A percentile compares a stretch with the other conserved stretches of the same genome.
Conservation (phyloP, 2,888 invertebrate species). For the Cepaea hortensis region DNA sequence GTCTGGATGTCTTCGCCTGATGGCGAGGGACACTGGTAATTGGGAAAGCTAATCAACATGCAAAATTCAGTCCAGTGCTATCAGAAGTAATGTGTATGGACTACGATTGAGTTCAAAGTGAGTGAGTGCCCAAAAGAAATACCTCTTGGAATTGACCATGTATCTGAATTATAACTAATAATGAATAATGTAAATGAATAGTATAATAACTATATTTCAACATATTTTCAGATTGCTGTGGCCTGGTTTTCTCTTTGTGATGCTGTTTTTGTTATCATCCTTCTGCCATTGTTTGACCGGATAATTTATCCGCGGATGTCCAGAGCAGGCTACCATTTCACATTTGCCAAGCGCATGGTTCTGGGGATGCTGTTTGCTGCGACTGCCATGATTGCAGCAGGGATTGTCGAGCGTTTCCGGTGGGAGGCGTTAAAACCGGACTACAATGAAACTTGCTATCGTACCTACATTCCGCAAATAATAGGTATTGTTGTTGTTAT, state of each 20-base stretch:
- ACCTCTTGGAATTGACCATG: no score
- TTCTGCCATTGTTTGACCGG: conserved; percentile 77
- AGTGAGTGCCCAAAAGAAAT: no score
- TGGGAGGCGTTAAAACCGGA: conserved; percentile 64
- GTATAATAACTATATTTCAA: background rate
- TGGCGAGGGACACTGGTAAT: no score
- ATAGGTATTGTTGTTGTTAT: conserved; percentile 57
- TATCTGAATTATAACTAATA: no score
- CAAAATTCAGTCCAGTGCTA: no score
- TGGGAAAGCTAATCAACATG: no score
- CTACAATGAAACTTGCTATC: conserved; percentile 47
- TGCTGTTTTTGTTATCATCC: conserved; percentile 76
- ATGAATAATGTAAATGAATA: no score
- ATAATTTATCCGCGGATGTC: conserved; percentile 77
- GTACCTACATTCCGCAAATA: conserved; percentile 59
- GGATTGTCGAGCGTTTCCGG: conserved; percentile 75
- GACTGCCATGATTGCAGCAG: conserved; percentile 76
- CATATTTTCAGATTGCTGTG: conserved; percentile 74
- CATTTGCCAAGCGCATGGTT: conserved; percentile 74
- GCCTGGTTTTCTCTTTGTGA: conserved; percentile 78
- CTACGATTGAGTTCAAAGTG: no score
- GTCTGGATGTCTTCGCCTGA: no score
- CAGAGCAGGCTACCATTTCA: conserved; percentile 70
- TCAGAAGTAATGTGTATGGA: no score
- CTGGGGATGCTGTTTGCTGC: conserved; percentile 77